A percentile compares a stretch with the other conserved stretches of the same genome.
phyloP scores from a whole-genome alignment of 2,888 invertebrate genomes.

The Exephanes ischioxanthus region DNA sequence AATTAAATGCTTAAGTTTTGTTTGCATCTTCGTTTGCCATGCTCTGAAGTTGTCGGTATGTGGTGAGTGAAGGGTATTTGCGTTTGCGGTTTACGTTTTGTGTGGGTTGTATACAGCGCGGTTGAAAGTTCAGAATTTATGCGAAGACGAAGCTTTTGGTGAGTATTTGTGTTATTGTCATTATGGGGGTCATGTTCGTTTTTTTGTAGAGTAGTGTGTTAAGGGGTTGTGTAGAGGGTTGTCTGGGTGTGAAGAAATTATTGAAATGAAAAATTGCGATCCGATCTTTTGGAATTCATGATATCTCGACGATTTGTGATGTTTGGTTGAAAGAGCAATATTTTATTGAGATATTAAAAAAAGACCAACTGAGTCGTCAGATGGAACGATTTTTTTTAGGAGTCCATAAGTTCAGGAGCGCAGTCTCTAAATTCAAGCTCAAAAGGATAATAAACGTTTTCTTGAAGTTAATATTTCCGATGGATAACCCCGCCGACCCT shows the following conservation, averaged over 20 bases:
- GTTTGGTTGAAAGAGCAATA: neutral
- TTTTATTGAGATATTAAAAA: neutral
- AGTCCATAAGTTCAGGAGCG: neutral
- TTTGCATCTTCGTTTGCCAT: no score
- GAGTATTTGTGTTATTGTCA: no score
- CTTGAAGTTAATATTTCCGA: neutral
- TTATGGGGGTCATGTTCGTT: no score
- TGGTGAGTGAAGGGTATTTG: no score
- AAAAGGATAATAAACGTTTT: neutral
- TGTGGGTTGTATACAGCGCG: no score
- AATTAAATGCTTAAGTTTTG: no score
- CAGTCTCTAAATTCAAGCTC: neutral
- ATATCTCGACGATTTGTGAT: neutral
- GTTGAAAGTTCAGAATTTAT: no score
- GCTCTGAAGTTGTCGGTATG: no score
- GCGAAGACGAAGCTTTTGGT: no score
- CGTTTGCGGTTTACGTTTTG: no score
- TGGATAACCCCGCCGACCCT: neutral
- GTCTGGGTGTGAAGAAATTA: neutral
- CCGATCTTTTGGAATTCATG: neutral
- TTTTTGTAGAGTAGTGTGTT: no score
- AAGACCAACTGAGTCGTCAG: neutral
- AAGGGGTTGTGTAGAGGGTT: no score
- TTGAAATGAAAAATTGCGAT: neutral
- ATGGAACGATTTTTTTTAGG: neutral